Evolutionary conservation across 1,140 invertebrate species (phyloP), one percentile per base, ranked within the genome.

Genomic region (Halesus radiatus): DNA sequence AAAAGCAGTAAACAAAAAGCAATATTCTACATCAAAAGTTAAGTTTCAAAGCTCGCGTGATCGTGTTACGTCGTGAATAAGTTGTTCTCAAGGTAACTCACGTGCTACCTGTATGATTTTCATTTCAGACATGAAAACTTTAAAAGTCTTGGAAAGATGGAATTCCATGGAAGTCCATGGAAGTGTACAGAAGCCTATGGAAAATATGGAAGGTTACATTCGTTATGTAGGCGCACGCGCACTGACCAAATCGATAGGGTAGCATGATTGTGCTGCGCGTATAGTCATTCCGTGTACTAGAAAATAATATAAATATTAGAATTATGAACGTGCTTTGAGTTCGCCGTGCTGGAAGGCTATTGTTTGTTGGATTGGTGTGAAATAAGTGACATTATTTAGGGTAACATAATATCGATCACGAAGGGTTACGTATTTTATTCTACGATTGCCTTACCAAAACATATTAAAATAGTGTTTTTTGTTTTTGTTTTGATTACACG

Each of bases 201-300:
- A 4, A 32, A 22, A 15, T 18, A 37, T 68, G 10, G 37, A 18
- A 45, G 68, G 45, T 72, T 72, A 72, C 68, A 29, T 72, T 50
- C 53, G 20, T 22, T 53, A 72, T 72, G 18, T 10, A 52, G 10
- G 68, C 68, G 68, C 68, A 4, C 53, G 68, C 68, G 68, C 45
- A 72, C 68, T 53, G 20, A 16, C 37, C 10, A 50, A 72, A 72
- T 72, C 68, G 37, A 60, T 62, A 54, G 15, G 37, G 10, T 15
- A 53, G 26, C 52, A 62, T 79, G 22, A 64, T 70, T 68, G 10
- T 60, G 8, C 64, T 7, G 29, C 32, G 29, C 64, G 16, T 32
- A 29, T 32, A 32, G 32, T 32, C 37, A 10, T 45, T 45, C 1
- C 13, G 37, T 10, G 37, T 45, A 45, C 37, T 10, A 1, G 10